phyloP scores from a whole-genome alignment of 2,113 vertebrate genomes.

The Anarrhichthys ocellatus region DNA sequence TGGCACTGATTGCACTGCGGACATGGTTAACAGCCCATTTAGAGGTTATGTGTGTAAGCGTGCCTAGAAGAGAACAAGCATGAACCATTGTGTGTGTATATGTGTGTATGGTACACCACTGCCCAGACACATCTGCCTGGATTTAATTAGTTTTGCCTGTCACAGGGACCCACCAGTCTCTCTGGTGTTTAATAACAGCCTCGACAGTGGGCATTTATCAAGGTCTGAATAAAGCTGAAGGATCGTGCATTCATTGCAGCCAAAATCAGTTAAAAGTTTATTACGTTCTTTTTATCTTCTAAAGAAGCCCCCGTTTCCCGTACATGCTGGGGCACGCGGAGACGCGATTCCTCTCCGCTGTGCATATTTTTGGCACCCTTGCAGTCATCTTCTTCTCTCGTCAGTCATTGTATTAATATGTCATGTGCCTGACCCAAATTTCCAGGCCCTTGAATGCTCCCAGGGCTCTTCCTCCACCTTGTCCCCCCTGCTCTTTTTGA shows the following conservation, averaged over 20 bases:
- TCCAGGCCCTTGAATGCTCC: slow-evolving; percentile 29
- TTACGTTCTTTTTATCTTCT: slow-evolving; percentile 64
- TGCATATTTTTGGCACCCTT: slow-evolving; percentile 31
- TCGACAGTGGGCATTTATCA: slow-evolving; percentile 76
- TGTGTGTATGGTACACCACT: slow-evolving; percentile 48
- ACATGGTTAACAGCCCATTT: slow-evolving; percentile 69
- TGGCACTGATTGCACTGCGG: slow-evolving; percentile 61
- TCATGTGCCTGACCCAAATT: slow-evolving; percentile 58
- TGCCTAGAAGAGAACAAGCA: slow-evolving; percentile 21
- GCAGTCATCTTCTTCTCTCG: slow-evolving; percentile 5
- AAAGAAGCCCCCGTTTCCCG: slow-evolving; percentile 19
- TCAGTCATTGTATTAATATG: slow-evolving; percentile 60
- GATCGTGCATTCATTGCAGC: slow-evolving; percentile 63
- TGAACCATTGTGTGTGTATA: slow-evolving; percentile 39
- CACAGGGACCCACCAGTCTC: slow-evolving; percentile 68
- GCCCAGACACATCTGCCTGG: slow-evolving; percentile 80
- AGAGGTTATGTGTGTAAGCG: slow-evolving; percentile 23
- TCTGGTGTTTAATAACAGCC: slow-evolving; percentile 79
- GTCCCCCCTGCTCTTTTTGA: slow-evolving; percentile 31
- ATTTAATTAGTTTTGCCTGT: slow-evolving; percentile 83
- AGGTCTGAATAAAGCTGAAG: slow-evolving; percentile 66
- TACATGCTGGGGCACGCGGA: slow-evolving; percentile 22
- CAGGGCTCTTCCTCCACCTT: slow-evolving; percentile 15
- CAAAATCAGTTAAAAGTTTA: slow-evolving; percentile 68
- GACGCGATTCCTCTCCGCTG: slow-evolving; percentile 36